Evolutionary conservation across 1,140 invertebrate genomes (phyloP).

Genomic region (Vollenhovia emeryi): DNA sequence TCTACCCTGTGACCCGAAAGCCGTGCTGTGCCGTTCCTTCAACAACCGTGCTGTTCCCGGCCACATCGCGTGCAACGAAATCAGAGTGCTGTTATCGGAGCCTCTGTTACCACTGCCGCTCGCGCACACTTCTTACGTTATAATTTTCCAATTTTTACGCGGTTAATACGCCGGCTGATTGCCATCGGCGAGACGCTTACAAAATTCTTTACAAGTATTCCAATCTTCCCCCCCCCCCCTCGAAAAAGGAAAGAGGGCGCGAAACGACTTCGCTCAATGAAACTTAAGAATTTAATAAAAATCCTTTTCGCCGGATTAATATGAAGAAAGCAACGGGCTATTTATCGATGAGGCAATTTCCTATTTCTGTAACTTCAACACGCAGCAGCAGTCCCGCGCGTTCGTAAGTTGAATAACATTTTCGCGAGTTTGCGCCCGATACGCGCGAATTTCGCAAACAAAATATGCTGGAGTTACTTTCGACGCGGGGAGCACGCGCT

Average conservation of each 20-base stretch:
- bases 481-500: neutral
- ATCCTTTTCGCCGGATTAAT: neutral
- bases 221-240: neutral
- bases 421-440: neutral
- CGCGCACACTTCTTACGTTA: neutral
- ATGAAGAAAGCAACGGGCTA: neutral
- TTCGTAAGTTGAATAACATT: neutral
- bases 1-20: conserved; percentile 29
- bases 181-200: neutral
- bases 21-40: conserved; percentile 5
- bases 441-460: neutral
- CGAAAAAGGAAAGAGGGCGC: neutral
- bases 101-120: neutral
- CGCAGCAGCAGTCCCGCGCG: neutral
- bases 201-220: neutral
- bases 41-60: neutral
- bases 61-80: conserved; percentile 43
- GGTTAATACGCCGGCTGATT: neutral
- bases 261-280: neutral
- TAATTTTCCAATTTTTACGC: conserved; percentile 16
- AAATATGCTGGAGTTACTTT: neutral
- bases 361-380: neutral
- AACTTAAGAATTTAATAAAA: neutral
- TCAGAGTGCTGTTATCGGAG: conserved; percentile 19
- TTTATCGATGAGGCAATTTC: neutral